phyloP scores from a whole-genome alignment of 1,140 invertebrate genomes.

The Drosophila punjabiensis region DNA sequence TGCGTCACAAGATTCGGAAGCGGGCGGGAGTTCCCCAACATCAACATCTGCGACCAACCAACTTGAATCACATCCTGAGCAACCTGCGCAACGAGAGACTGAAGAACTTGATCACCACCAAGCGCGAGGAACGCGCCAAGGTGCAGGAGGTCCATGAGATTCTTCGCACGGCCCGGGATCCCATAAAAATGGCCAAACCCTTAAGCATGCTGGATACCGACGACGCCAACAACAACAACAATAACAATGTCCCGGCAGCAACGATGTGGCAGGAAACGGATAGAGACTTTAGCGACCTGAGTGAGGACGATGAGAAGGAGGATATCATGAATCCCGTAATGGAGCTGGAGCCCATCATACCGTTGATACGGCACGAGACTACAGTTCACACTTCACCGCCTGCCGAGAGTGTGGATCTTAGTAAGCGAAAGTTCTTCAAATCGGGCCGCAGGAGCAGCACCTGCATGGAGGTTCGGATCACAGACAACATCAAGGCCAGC shows the following conservation, averaged over 20 bases:
- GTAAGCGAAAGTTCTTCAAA: slow-evolving; percentile 77
- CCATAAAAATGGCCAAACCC: slow-evolving; percentile 80
- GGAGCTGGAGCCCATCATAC: slow-evolving; percentile 70
- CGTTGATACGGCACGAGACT: slow-evolving; percentile 58
- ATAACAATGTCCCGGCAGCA: slow-evolving; percentile 12
- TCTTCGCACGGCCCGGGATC: slow-evolving; percentile 64
- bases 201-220: slow-evolving; percentile 48
- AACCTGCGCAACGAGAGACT: slow-evolving; percentile 74
- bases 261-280: slow-evolving; percentile 3
- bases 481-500: slow-evolving; percentile 72
- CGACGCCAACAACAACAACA: slow-evolving; percentile 64
- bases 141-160: slow-evolving; percentile 75
- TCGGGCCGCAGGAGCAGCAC: slow-evolving; percentile 64
- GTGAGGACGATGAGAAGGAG: slow-evolving; percentile 45
- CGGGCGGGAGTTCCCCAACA: not conserved
- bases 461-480: slow-evolving; percentile 76
- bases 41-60: slow-evolving; percentile 15
- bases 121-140: slow-evolving; percentile 70
- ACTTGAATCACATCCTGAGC: slow-evolving; percentile 65
- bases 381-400: slow-evolving; percentile 15
- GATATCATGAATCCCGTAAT: slow-evolving; percentile 8
- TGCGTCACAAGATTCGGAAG: slow-evolving; percentile 71
- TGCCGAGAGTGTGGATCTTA: slow-evolving; percentile 1
- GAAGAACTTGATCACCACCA: slow-evolving; percentile 62
- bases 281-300: slow-evolving; percentile 63